phyloP scores from a whole-genome alignment of 2,888 invertebrate species.

The Caenorhabditis auriculariae region DNA sequence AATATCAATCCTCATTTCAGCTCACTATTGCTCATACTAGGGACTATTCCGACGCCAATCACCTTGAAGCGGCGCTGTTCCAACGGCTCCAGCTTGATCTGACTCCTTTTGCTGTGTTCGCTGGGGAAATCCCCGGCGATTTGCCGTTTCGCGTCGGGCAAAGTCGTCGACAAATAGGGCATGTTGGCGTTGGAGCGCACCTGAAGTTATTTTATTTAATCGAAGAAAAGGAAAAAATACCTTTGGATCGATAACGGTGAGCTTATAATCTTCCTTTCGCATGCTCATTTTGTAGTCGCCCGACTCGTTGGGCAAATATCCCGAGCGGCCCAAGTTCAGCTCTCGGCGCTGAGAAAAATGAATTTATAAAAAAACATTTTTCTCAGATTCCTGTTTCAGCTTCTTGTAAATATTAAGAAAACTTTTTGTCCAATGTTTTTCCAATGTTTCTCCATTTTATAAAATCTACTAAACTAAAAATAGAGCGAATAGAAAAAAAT shows the following conservation, averaged over 20 bases:
- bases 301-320: slow-evolving; percentile 42
- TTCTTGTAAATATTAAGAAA: too few relatives aligned
- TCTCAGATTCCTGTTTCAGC: too few relatives aligned
- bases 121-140: slow-evolving; percentile 59
- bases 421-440: too few relatives aligned
- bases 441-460: too few relatives aligned
- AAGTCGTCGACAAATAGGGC: slow-evolving; percentile 36
- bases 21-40: not conserved
- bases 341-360: slow-evolving; percentile 25
- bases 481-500: too few relatives aligned
- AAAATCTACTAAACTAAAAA: too few relatives aligned
- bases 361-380: not conserved
- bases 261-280: slow-evolving; percentile 58
- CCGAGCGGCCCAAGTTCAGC: slow-evolving; percentile 37
- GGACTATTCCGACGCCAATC: not conserved
- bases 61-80: slow-evolving; percentile 59
- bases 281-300: slow-evolving; percentile 60
- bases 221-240: slow-evolving; percentile 27
- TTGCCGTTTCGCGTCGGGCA: slow-evolving; percentile 41
- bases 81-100: slow-evolving; percentile 61
- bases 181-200: slow-evolving; percentile 54
- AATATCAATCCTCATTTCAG: not conserved
- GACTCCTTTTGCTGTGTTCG: slow-evolving; percentile 50
- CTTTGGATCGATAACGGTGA: slow-evolving; percentile 63
- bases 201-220: slow-evolving; percentile 12